These are phyloP conservation scores for Diabrotica undecimpunctata DNA, from an alignment of 1,140 invertebrate species.

Conservation along the genomic window DNA sequence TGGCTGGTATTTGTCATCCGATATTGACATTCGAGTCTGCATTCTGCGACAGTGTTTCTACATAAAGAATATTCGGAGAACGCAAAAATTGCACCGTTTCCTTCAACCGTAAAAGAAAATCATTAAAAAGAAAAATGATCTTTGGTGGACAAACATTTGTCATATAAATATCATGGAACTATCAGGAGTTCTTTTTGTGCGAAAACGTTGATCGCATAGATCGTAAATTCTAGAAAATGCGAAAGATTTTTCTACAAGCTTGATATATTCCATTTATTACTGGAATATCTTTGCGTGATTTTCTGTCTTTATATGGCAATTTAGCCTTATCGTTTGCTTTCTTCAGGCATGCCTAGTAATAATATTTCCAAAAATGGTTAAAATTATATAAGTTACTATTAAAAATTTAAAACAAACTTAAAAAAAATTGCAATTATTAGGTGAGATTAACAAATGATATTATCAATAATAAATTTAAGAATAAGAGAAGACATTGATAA, in stretches of 20 bases:
- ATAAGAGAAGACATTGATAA: too few species aligned
- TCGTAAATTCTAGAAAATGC: constrained; percentile 7
- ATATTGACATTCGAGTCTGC: constrained; percentile 4
- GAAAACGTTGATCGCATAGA: not conserved
- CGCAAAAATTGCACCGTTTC: constrained; percentile 5
- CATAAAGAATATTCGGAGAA: constrained; percentile 4
- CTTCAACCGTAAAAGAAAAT: constrained; percentile 6
- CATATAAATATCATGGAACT: constrained; percentile 6
- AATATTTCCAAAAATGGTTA: not conserved
- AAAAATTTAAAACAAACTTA: too few species aligned
- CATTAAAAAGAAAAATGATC: constrained; percentile 14
- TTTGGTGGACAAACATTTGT: not conserved
- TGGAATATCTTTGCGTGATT: constrained; percentile 9
- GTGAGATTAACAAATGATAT: too few species aligned
- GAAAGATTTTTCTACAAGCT: not conserved
- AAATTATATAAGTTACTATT: too few species aligned
- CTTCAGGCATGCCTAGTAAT: not conserved
- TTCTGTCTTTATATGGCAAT: not conserved
- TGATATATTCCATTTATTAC: constrained; percentile 14
- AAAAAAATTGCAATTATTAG: too few species aligned
- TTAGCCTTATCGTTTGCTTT: not conserved
- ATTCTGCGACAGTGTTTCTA: constrained; percentile 2
- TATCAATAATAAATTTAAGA: too few species aligned
- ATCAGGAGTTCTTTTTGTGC: constrained; percentile 12
- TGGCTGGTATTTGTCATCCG: not conserved